Evolutionary conservation across 2,113 vertebrate genomes (phyloP).

Genomic region (Scophthalmus maximus): DNA sequence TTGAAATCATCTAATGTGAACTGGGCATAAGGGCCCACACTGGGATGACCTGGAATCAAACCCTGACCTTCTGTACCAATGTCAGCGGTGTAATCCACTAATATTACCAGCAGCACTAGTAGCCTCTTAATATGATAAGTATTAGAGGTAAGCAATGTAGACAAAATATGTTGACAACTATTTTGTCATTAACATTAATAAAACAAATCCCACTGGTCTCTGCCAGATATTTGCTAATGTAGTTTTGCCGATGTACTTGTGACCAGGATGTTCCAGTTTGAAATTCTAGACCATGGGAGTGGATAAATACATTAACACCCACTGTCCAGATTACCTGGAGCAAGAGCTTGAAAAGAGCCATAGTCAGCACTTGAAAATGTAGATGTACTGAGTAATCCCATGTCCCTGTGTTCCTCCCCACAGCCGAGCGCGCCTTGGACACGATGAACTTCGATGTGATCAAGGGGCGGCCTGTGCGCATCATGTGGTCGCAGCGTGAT

Average conservation of each 20-base stretch:
- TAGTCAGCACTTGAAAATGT: not conserved
- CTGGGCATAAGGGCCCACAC: no score
- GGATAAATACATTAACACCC: not conserved
- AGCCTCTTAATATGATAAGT: not conserved
- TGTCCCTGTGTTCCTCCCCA: not conserved
- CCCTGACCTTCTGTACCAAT: no score
- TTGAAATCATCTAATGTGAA: no score
- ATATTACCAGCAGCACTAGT: accelerated
- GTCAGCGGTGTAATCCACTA: no score
- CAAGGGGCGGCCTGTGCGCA: slow-evolving; percentile 96
- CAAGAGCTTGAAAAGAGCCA: not conserved
- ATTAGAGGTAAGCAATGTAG: not conserved
- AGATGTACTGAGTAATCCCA: not conserved
- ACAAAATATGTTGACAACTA: no score
- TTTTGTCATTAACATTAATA: no score
- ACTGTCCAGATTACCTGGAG: not conserved
- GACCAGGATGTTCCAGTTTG: not conserved
- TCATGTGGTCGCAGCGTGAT: slow-evolving; percentile 99
- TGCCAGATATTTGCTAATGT: not conserved
- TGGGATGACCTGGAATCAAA: no score
- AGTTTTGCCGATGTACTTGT: not conserved
- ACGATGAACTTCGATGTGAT: slow-evolving; percentile 99
- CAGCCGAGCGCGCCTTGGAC: slow-evolving; percentile 97
- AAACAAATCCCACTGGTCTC: not conserved
- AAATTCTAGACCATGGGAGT: not conserved